Evolutionary conservation across 1,140 invertebrate species (phyloP).

Genomic region (Bradynema listronoti): DNA sequence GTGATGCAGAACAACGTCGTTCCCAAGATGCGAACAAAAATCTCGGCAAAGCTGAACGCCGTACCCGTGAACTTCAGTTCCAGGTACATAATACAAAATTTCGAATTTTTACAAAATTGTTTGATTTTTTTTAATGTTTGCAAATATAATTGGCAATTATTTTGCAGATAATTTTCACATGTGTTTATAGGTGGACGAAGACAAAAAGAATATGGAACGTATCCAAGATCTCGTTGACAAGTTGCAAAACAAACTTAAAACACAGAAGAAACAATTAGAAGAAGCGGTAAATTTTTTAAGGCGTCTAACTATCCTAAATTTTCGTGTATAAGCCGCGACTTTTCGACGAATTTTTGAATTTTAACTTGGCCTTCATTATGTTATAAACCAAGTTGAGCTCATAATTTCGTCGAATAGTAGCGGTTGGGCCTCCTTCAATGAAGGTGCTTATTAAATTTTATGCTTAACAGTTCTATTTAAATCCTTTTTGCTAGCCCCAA

Average conservation of each 20-base stretch:
- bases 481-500: too few species aligned
- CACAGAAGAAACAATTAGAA: constrained; percentile 98
- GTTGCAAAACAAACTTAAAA: constrained; percentile 98
- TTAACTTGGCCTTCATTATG: too few species aligned
- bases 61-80: constrained; percentile 55
- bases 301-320: too few species aligned
- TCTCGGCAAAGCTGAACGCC: constrained; percentile 61
- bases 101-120: neutral
- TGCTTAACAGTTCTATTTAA: too few species aligned
- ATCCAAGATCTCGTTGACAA: constrained; percentile 88
- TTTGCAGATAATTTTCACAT: constrained; percentile 1
- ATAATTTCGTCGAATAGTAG: too few species aligned
- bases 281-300: constrained; percentile 71
- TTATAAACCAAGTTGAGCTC: too few species aligned
- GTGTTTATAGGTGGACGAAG: constrained; percentile 50
- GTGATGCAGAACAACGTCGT: constrained; percentile 61
- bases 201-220: constrained; percentile 56
- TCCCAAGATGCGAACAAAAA: constrained; percentile 63
- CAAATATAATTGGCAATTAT: neutral
- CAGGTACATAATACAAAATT: constrained; percentile 29
- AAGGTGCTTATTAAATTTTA: too few species aligned
- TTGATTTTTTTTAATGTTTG: neutral
- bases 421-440: too few species aligned
- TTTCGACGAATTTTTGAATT: too few species aligned
- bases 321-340: too few species aligned